Evolutionary conservation across 2,797 vertebrate genomes (phyloP), one percentile per base, ranked within the genome.

Genomic region (Gambelia wislizenii): DNA sequence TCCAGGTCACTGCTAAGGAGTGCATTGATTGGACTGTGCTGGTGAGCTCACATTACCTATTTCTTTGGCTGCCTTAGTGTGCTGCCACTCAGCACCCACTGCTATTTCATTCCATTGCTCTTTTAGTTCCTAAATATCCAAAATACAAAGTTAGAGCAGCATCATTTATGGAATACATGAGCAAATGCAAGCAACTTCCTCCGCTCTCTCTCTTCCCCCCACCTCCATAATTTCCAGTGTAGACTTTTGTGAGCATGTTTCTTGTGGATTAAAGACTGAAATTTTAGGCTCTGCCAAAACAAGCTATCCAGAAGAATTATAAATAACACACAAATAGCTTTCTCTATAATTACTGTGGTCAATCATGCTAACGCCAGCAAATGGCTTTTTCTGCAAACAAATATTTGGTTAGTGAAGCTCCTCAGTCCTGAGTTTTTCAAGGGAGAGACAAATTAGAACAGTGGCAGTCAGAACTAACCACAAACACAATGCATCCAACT

Each of bases 341-440:
- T 93, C 59, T n/a, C 86, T 85, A 0, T 95, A 96, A 97, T 96
- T 96, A 92, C 70, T 92, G 92, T 91, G 90, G 92, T 95, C 95
- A 94, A 70, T 96, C 96, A 93, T 95, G 95, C 89, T 95, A 95
- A 94, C 95, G 91, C 85, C 91, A 93, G 91, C 92, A 96, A 96
- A 96, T 85, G 95, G 49, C 84, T 30, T 52, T n/a, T 59, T 22
- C 85, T 90, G 92, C 92, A 96, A 96, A 91, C 30, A 93, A 94
- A 89, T 80, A 87, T 91, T 96, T 95, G 93, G 61, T 86, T 89
- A 92, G 91, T 16, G 0, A 91, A 78, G 88, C 89, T 92, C 90
- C 89, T 93, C 70, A 82, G 54, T 52, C 82, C 72, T 91, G 88
- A 93, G n/a, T 91, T 90, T 22, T 1, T 61, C 52, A 33, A 91